Conservation (phyloP, 2,113 vertebrate genomes). For the Pyxicephalus adspersus region DNA sequence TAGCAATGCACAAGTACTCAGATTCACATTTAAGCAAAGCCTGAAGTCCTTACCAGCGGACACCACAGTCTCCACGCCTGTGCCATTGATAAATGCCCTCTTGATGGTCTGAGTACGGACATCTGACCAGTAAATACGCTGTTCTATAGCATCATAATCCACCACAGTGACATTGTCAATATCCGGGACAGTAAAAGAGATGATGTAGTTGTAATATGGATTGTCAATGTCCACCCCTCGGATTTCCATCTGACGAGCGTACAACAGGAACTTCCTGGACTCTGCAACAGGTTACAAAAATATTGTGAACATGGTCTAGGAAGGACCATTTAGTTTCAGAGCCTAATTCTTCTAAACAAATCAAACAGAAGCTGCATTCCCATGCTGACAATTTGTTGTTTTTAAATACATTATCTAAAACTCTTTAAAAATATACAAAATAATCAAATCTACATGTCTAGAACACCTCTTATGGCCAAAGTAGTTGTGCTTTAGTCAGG, state of each 20-base stretch:
- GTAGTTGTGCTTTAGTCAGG: too few relatives aligned
- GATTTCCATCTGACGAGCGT: constrained; percentile 97
- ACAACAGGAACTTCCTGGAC: constrained; percentile 94
- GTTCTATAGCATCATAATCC: constrained; percentile 90
- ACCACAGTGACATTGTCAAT: constrained; percentile 96
- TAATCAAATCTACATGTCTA: too few relatives aligned
- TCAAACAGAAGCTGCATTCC: too few relatives aligned
- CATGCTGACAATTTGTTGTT: too few relatives aligned
- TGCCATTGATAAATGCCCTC: constrained; percentile 95
- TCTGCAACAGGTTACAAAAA: constrained; percentile 68
- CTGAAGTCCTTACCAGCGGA: constrained; percentile 72
- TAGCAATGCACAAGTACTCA: too few relatives aligned
- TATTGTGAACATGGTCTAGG: too few relatives aligned
- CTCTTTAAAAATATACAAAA: too few relatives aligned
- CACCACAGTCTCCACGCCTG: constrained; percentile 90
- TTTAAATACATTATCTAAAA: too few relatives aligned
- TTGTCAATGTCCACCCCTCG: constrained; percentile 93
- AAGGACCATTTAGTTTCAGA: too few relatives aligned
- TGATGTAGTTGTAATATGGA: constrained; percentile 98
- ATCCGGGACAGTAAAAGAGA: constrained; percentile 97
- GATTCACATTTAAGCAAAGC: too few relatives aligned
- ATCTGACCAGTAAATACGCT: constrained; percentile 96
- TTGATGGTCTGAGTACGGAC: constrained; percentile 97
- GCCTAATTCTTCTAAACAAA: too few relatives aligned
- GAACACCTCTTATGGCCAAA: too few relatives aligned